Evolutionary conservation across 2,888 invertebrate species (phyloP), one percentile per base, ranked within the genome.

Genomic region (Conchocele bisecta): DNA sequence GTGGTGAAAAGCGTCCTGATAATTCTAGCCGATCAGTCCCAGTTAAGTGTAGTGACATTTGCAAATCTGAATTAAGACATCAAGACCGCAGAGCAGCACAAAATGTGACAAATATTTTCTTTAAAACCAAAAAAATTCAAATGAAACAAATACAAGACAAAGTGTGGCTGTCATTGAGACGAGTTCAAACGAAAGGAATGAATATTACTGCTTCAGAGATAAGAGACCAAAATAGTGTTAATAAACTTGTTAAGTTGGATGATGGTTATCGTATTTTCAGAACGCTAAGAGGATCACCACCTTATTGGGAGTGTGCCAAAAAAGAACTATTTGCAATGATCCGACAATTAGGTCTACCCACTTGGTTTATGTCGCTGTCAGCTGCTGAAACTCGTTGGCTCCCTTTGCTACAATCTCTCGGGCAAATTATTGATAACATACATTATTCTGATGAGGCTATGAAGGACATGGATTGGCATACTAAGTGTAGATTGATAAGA

Each of bases 251-350:
- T 6, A 44, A 44, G 22, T 28, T 44, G 28, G 44, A 44, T 44
- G 44, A 44, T 26, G 44, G 44, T 7, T 48, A 41, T 20, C 50
- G 41, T 37, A 69, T 72, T 33, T 72, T 76, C 22, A 6, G 69
- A 37, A 66, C 59, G 29, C 37, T 73, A 53, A n/a, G 72, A 28
- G 72, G 72, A 31, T 70, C 76, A 39, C 70, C 70, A 37, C 72
- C 75, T n/a, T 72, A 72, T 39, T 68, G 65, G 71, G 68, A 75
- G 67, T 22, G 29, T 54, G 59, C 65, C 13, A 75, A 70, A 39
- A 56, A 50, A 26, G 69, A 60, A 17, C n/a, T 69, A 13, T 69
- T 69, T 53, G 48, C 56, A 24, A 71, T 71, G 65, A 44, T 71
- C 37, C 28, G 70, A 6, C 70, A 71, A 37, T 50, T 63, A 26